A percentile compares a stretch with the other conserved stretches of the same genome.
phyloP scores from a whole-genome alignment of 2,888 invertebrate species.

The Campaea margaritaria region DNA sequence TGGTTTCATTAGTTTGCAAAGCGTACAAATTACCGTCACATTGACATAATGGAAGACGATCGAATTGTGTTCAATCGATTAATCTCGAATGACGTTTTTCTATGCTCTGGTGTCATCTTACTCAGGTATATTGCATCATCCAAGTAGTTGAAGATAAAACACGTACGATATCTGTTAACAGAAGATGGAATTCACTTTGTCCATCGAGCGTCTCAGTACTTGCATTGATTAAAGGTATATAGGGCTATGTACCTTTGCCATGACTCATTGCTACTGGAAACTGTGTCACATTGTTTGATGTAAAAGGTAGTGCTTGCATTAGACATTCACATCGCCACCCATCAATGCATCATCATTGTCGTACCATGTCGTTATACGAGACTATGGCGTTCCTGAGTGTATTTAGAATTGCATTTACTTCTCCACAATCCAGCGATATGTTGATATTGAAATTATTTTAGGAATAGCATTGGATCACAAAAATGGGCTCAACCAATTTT shows the following conservation, averaged over 20 bases:
- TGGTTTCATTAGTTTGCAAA: too few relatives aligned
- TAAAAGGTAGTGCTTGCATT: conserved; percentile 43
- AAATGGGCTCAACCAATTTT: too few relatives aligned
- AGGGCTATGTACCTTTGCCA: conserved; percentile 6
- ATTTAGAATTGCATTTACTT: too few relatives aligned
- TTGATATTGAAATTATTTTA: too few relatives aligned
- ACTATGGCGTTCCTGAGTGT: neutral
- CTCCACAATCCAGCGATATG: too few relatives aligned
- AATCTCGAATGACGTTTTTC: too few relatives aligned
- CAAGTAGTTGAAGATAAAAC: neutral
- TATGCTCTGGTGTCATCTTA: too few relatives aligned
- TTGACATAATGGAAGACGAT: too few relatives aligned
- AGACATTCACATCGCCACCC: conserved; percentile 41
- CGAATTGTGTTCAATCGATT: too few relatives aligned
- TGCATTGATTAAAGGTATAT: conserved; percentile 1
- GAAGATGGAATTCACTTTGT: neutral
- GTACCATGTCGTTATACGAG: conserved; percentile 11
- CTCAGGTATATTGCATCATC: too few relatives aligned
- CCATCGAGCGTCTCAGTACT: neutral
- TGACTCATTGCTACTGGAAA: conserved; percentile 42
- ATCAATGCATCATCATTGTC: neutral
- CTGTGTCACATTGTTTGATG: conserved; percentile 42
- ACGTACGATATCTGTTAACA: neutral
- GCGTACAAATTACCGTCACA: too few relatives aligned
- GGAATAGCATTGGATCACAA: too few relatives aligned